phyloP scores from a whole-genome alignment of 2,797 vertebrate genomes.

The Phrynocephalus forsythii region DNA sequence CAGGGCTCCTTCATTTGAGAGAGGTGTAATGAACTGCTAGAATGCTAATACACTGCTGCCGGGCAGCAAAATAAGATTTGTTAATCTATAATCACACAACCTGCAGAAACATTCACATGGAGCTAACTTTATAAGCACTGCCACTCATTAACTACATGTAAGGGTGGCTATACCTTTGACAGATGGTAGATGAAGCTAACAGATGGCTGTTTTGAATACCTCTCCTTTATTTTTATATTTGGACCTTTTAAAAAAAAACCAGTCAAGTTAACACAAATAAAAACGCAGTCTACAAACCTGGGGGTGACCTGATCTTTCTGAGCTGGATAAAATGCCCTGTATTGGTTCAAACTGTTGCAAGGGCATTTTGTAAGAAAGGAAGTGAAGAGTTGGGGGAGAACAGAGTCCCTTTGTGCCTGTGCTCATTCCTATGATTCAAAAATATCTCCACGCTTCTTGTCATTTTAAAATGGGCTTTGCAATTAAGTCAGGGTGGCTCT shows the following conservation, averaged over 20 bases:
- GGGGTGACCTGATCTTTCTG: not conserved
- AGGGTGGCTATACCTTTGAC: not conserved
- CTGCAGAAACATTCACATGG: not conserved
- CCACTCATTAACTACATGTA: not conserved
- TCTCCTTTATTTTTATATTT: not conserved
- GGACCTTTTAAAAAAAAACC: not conserved
- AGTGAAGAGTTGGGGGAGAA: constrained; percentile 39
- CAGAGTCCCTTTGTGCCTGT: constrained; percentile 60
- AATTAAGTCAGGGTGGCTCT: constrained; percentile 61
- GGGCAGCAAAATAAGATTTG: not conserved
- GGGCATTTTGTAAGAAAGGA: constrained; percentile 51
- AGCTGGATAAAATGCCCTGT: not conserved
- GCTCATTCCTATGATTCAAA: constrained; percentile 58
- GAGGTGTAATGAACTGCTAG: not conserved
- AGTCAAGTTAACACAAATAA: not conserved
- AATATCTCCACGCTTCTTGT: constrained; percentile 58
- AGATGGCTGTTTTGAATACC: not conserved
- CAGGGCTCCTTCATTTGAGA: not conserved
- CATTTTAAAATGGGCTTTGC: constrained; percentile 64
- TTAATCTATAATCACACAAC: not conserved
- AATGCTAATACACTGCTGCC: not conserved
- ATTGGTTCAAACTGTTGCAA: constrained; percentile 46
- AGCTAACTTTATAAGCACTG: not conserved
- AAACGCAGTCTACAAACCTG: not conserved
- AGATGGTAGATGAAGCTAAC: not conserved